Percentiles rank a stretch among this genome's conserved stretches.
phyloP scores from a whole-genome alignment of 2,113 vertebrate species.

The Neoarius graeffei region DNA sequence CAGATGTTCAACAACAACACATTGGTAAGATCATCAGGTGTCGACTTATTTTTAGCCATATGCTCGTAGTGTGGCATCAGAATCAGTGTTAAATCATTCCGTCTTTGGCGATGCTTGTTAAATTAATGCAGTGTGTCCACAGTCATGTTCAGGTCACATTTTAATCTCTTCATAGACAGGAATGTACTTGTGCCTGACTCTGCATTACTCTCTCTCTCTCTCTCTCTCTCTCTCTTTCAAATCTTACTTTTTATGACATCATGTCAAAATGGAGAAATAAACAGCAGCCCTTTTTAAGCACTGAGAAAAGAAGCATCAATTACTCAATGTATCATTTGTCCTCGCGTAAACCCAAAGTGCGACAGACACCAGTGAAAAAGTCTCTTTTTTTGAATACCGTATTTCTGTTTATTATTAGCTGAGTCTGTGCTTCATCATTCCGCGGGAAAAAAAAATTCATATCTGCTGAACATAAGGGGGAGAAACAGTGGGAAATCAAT shows the following conservation, averaged over 20 bases:
- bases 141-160: neutral
- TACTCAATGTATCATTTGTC: slow-evolving; percentile 47
- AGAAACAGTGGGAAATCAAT: slow-evolving; percentile 83
- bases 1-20: neutral
- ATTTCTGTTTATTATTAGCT: slow-evolving; percentile 74
- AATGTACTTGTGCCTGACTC: neutral
- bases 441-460: slow-evolving; percentile 74
- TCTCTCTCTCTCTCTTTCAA: neutral
- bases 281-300: slow-evolving; percentile 58
- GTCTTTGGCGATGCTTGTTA: neutral
- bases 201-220: neutral
- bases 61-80: neutral
- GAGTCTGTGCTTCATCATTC: slow-evolving; percentile 78
- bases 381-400: slow-evolving; percentile 58
- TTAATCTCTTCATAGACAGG: neutral
- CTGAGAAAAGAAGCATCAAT: slow-evolving; percentile 39
- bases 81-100: neutral
- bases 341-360: slow-evolving; percentile 42
- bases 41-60: neutral
- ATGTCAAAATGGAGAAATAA: slow-evolving; percentile 36
- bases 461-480: slow-evolving; percentile 81
- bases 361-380: slow-evolving; percentile 43
- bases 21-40: neutral
- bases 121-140: neutral
- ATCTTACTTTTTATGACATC: slow-evolving; percentile 7